These are phyloP conservation scores for Mobula birostris DNA, from an alignment of 2,113 vertebrate genomes.

Conservation along the genomic window DNA sequence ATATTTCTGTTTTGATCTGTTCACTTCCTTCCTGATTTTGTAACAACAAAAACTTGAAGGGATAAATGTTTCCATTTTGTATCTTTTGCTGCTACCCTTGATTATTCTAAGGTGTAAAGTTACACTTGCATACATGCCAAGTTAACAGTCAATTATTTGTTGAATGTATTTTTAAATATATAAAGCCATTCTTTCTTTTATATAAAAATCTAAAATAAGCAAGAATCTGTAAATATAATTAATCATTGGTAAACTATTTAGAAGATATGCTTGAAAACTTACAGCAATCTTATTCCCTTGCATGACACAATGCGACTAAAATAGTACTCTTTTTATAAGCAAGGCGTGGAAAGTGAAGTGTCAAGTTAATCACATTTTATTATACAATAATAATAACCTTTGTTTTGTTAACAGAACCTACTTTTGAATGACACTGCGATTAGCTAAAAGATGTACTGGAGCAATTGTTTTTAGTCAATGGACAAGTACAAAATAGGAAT, in stretches of 20 bases:
- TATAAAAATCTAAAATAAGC: background rate
- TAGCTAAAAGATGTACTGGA: background rate
- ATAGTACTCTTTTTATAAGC: background rate
- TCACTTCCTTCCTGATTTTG: constrained; percentile 37
- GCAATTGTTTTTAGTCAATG: background rate
- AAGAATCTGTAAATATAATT: background rate
- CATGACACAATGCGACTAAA: background rate
- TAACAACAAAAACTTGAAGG: background rate
- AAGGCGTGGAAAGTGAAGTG: background rate
- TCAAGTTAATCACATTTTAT: background rate
- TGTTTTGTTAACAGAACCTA: background rate
- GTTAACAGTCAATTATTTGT: background rate
- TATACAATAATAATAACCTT: background rate
- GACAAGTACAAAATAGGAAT: background rate
- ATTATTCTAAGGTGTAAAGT: background rate
- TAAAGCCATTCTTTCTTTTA: background rate
- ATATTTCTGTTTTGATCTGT: constrained; percentile 22
- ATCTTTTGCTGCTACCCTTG: background rate
- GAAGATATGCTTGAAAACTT: background rate
- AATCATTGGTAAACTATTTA: background rate
- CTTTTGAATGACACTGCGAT: background rate
- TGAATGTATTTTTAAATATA: background rate
- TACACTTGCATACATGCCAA: background rate
- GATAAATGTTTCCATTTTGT: constrained; percentile 41
- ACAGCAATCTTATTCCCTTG: background rate